Conservation (phyloP, 2,113 vertebrate species). For the Gymnocephalus cernua region DNA sequence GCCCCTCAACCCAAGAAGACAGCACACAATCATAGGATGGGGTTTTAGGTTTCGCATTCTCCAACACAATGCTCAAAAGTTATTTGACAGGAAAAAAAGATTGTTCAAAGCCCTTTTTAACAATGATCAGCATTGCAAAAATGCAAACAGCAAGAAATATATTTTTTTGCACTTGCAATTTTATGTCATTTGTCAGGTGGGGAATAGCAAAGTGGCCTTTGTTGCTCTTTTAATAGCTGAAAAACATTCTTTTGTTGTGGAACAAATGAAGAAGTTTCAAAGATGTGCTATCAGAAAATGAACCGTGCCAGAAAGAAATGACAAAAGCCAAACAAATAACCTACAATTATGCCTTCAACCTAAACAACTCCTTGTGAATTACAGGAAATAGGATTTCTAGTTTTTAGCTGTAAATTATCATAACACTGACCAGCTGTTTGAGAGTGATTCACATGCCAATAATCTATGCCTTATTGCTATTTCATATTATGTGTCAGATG, state of each 20-base stretch:
- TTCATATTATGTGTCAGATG: slow-evolving; percentile 14
- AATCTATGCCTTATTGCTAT: slow-evolving; percentile 12
- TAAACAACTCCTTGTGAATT: slow-evolving; percentile 19
- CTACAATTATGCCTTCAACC: slow-evolving; percentile 51
- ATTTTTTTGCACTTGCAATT: slow-evolving; percentile 67
- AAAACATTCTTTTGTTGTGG: slow-evolving; percentile 52
- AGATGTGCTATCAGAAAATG: slow-evolving; percentile 55
- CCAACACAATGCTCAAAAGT: slow-evolving; percentile 84
- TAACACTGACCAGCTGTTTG: slow-evolving; percentile 13
- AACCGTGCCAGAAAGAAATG: slow-evolving; percentile 18
- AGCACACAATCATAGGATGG: slow-evolving; percentile 76
- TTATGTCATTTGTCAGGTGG: slow-evolving; percentile 71
- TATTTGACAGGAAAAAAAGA: slow-evolving; percentile 75
- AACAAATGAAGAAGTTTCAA: slow-evolving; percentile 62
- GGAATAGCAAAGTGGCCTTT: slow-evolving; percentile 59
- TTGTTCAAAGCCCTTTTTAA: slow-evolving; percentile 81
- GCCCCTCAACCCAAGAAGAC: slow-evolving; percentile 74
- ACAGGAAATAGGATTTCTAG: slow-evolving; percentile 34
- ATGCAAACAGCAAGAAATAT: slow-evolving; percentile 76
- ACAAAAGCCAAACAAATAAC: slow-evolving; percentile 58
- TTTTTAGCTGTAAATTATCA: slow-evolving; percentile 60
- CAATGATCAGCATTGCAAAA: slow-evolving; percentile 82
- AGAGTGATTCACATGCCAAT: slow-evolving; percentile 26
- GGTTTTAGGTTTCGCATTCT: slow-evolving; percentile 80
- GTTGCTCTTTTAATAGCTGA: slow-evolving; percentile 63